phyloP scores from a whole-genome alignment of 2,888 invertebrate species.

The Gymnosoma rotundatum region DNA sequence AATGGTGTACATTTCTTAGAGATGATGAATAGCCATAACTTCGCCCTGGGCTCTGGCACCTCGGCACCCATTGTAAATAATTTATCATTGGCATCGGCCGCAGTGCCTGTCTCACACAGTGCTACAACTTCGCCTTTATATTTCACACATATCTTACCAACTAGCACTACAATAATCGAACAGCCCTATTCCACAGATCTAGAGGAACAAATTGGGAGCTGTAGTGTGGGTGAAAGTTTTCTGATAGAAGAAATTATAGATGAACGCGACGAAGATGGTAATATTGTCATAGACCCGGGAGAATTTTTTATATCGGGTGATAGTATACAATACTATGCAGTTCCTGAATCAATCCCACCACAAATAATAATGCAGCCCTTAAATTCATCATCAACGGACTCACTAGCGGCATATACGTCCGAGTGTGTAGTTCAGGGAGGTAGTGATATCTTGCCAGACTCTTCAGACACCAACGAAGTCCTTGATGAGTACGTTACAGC shows the following conservation, averaged over 20 bases:
- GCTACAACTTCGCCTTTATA: slow-evolving; percentile 76
- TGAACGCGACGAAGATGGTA: slow-evolving; percentile 78
- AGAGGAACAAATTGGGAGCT: slow-evolving; percentile 75
- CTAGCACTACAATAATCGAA: slow-evolving; percentile 69
- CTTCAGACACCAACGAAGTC: slow-evolving; percentile 51
- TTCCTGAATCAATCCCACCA: slow-evolving; percentile 76
- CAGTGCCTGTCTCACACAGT: slow-evolving; percentile 73
- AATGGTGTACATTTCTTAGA: slow-evolving; percentile 17
- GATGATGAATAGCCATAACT: slow-evolving; percentile 74
- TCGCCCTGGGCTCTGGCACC: slow-evolving; percentile 68
- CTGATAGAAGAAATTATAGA: slow-evolving; percentile 78
- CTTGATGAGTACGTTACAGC: slow-evolving; percentile 61
- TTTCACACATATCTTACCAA: slow-evolving; percentile 76
- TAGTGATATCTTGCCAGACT: slow-evolving; percentile 81
- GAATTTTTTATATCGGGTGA: slow-evolving; percentile 79
- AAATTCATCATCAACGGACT: slow-evolving; percentile 54
- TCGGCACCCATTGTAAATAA: slow-evolving; percentile 77
- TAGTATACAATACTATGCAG: slow-evolving; percentile 78
- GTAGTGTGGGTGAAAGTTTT: slow-evolving; percentile 76
- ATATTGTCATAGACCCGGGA: slow-evolving; percentile 77
- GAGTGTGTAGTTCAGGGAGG: slow-evolving; percentile 73
- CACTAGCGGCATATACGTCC: slow-evolving; percentile 55
- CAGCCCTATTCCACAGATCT: slow-evolving; percentile 72
- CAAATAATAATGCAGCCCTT: slow-evolving; percentile 78
- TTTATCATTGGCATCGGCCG: slow-evolving; percentile 78